Conservation (phyloP, 2,113 vertebrate genomes). For the Nyctibius bracteatus region DNA sequence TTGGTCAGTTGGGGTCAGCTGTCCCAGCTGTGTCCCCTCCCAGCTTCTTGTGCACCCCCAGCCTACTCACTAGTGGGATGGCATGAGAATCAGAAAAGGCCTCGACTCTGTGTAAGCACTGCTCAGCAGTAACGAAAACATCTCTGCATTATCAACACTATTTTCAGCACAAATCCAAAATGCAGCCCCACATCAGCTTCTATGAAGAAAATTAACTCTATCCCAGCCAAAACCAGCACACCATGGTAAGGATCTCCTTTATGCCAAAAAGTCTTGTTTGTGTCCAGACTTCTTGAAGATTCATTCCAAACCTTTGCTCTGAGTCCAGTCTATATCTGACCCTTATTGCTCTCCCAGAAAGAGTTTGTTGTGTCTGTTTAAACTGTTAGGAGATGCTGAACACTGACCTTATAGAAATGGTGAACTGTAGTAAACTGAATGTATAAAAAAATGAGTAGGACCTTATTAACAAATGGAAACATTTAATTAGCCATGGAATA, state of each 20-base stretch:
- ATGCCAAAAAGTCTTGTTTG: not conserved
- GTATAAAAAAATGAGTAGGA: not conserved
- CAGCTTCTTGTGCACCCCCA: too few relatives aligned
- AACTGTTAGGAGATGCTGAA: not conserved
- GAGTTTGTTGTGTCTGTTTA: not conserved
- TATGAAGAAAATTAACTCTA: too few relatives aligned
- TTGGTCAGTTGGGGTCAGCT: too few relatives aligned
- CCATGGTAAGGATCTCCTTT: not conserved
- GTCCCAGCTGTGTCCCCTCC: too few relatives aligned
- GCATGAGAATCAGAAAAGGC: too few relatives aligned
- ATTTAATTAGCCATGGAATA: not conserved
- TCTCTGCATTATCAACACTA: too few relatives aligned
- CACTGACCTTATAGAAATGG: not conserved
- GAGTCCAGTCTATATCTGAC: not conserved
- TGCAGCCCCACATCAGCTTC: too few relatives aligned
- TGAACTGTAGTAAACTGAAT: not conserved
- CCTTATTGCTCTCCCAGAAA: not conserved
- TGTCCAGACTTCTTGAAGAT: not conserved
- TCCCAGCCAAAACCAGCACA: too few relatives aligned
- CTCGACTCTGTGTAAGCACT: too few relatives aligned
- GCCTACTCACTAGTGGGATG: too few relatives aligned
- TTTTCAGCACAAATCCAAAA: too few relatives aligned
- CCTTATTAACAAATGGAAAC: not conserved
- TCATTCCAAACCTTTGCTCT: not conserved
- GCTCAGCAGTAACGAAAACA: too few relatives aligned